phyloP scores from a whole-genome alignment of 2,888 invertebrate genomes.

The Hesperia comma region DNA sequence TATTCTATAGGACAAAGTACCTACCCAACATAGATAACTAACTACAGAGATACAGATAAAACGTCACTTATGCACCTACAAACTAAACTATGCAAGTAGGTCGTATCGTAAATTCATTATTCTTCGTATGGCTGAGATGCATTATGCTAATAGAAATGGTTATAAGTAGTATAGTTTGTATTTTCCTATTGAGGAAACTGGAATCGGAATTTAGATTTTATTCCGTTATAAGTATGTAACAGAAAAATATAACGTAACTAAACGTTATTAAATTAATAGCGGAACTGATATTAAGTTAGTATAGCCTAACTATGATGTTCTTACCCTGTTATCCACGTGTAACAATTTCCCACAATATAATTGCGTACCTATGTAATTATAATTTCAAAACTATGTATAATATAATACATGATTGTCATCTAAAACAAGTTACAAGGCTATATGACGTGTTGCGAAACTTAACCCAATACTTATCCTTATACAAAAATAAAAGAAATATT shows the following conservation, averaged over 20 bases:
- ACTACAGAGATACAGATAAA: background rate
- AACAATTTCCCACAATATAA: too few relatives aligned
- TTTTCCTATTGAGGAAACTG: background rate
- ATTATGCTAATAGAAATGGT: too few relatives aligned
- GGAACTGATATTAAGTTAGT: background rate
- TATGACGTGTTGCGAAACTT: conserved; percentile 18
- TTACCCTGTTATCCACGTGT: too few relatives aligned
- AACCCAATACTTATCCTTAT: conserved; percentile 8
- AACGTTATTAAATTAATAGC: background rate
- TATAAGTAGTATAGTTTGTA: background rate
- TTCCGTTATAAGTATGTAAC: too few relatives aligned
- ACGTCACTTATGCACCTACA: background rate
- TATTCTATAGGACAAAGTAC: background rate
- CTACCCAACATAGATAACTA: conserved; percentile 1
- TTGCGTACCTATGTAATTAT: too few relatives aligned
- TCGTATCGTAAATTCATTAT: background rate
- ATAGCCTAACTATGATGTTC: too few relatives aligned
- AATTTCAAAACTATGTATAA: too few relatives aligned
- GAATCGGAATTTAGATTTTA: background rate
- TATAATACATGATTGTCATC: background rate
- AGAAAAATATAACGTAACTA: background rate
- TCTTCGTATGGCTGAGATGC: background rate
- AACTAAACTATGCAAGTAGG: background rate
- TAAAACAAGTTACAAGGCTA: background rate
- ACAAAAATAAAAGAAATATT: conserved; percentile 49